phyloP scores from a whole-genome alignment of 1,140 invertebrate species.

The Drosophila sproati region DNA sequence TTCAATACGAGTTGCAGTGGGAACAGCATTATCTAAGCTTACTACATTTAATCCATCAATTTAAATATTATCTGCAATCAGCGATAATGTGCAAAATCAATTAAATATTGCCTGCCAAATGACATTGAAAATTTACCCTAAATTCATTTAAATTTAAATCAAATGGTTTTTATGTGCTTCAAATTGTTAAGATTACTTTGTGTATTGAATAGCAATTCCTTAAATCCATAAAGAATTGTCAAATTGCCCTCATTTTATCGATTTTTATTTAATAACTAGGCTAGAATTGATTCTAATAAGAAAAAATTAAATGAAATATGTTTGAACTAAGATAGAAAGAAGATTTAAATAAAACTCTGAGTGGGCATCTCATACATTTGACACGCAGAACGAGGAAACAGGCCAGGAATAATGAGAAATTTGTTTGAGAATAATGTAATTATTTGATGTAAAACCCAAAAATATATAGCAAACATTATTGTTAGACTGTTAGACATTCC shows the following conservation, averaged over 20 bases:
- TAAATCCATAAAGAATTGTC: background rate
- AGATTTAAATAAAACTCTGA: too few species aligned
- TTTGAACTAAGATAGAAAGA: background rate
- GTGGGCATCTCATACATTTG: background rate
- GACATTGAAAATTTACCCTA: background rate
- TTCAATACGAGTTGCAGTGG: background rate
- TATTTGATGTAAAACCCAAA: background rate
- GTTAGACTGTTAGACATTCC: background rate
- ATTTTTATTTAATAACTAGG: background rate
- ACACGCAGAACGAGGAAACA: background rate
- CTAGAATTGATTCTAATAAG: background rate
- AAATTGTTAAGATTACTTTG: background rate
- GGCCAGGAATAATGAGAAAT: background rate
- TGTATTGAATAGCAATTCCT: background rate
- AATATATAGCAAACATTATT: background rate
- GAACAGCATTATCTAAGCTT: background rate
- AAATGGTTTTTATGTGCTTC: background rate
- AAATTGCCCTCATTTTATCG: too few species aligned
- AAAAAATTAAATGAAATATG: background rate
- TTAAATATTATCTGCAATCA: background rate
- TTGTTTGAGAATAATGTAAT: background rate
- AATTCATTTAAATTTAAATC: background rate
- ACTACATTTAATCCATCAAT: background rate
- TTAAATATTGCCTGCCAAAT: background rate
- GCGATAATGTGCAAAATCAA: background rate